Conservation (phyloP, 1,140 invertebrate species). For the Drosophila yakuba region DNA sequence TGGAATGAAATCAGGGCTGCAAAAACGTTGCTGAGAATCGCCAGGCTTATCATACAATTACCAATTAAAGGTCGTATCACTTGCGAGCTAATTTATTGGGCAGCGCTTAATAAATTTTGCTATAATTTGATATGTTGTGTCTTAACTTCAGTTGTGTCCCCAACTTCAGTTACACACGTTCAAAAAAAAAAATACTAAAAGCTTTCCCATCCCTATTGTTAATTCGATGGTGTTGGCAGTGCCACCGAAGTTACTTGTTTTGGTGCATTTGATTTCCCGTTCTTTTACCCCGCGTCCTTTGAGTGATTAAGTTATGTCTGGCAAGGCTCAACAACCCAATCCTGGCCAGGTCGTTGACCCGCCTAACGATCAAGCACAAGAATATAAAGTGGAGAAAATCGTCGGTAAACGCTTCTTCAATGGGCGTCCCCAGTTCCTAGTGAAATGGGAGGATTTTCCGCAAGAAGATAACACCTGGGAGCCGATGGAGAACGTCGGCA, state of each 20-base stretch:
- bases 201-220: background rate
- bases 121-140: too few species aligned
- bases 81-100: too few species aligned
- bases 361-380: background rate
- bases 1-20: background rate
- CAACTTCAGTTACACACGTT: too few species aligned
- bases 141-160: too few species aligned
- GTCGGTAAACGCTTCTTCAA: background rate
- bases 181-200: background rate
- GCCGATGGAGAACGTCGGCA: constrained; percentile 1
- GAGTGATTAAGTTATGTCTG: background rate
- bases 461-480: background rate
- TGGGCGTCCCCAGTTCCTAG: background rate
- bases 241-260: background rate
- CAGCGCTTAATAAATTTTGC: too few species aligned
- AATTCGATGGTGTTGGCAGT: background rate
- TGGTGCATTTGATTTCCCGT: background rate
- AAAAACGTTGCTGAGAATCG: background rate
- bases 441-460: background rate
- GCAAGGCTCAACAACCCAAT: too few species aligned
- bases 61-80: too few species aligned
- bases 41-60: too few species aligned
- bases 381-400: constrained; percentile 2
- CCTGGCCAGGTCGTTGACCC: background rate
- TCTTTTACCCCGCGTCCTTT: background rate